Base-by-base conservation (phyloP, 2,888 invertebrate genomes). In the Plemyria rubiginata region DNA sequence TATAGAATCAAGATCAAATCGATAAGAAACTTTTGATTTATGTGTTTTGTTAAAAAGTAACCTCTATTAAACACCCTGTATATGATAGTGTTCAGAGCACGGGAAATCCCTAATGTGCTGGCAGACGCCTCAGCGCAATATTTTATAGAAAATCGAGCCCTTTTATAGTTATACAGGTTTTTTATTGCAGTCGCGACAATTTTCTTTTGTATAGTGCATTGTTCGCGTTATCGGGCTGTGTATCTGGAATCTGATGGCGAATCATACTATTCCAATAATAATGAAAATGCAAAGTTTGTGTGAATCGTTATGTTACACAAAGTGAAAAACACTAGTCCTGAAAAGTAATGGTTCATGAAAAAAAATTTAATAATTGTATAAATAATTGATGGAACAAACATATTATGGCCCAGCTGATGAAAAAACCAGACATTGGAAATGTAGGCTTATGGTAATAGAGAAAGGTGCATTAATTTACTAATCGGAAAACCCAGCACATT, bases 91-190 rank as follows among this genome's bases (percentile, higher is more conserved):
- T 52, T 54, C 45, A 58, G 62, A 62, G 38, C 54, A 65, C 70
- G 86, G 86, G 78, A 86, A 86, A 82, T 55, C 79, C 85, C 82
- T 77, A 77, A 77, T 70, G 75, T 71, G 55, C 69, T 80, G 80
- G 81, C 79, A 80, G 66, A 68, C 70, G 58, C 68, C 70, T 57
- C 66, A 70, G 66, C 63, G 73, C 70, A 68, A 74, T 77, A 78
- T 71, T 71, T 77, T 74, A 74, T 70, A 65, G 65, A 67, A 70
- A 67, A 69, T n/a, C 53, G 49, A 56, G 54, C 57, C 43, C 54
- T 56, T 65, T 64, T 60, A 58, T 54, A 11, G 46, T 4, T 32
- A 36, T 32, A 50, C 32, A 29, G 0, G 13, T 50, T 55, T 62
- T 22, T 55, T 53, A 60, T 51, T 46, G n/a, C 15, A 28, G 51